Evolutionary conservation across 1,140 invertebrate species (phyloP).

Genomic region (Cydia splendana): DNA sequence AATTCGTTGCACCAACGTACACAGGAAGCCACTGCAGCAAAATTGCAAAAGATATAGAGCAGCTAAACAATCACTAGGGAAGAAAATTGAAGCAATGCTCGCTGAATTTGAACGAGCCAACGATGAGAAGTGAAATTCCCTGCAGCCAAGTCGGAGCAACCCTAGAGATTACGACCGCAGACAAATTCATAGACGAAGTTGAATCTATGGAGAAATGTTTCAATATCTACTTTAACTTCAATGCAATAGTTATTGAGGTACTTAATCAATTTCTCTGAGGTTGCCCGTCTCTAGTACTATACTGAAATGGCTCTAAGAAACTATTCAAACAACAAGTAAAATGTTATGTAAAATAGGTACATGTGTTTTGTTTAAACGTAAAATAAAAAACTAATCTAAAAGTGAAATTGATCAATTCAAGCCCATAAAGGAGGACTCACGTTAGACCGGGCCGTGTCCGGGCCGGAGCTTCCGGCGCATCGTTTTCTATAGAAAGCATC

Average conservation of each 20-base stretch:
- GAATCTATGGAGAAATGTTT: conserved; percentile 10
- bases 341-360: no score
- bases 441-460: no score
- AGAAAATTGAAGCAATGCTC: conserved; percentile 21
- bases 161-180: not conserved
- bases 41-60: conserved; percentile 27
- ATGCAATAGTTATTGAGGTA: not conserved
- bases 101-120: conserved; percentile 21
- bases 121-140: conserved; percentile 14
- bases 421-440: no score
- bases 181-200: conserved; percentile 30
- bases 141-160: not conserved
- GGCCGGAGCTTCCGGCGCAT: no score
- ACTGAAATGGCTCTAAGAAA: no score
- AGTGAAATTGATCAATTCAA: no score
- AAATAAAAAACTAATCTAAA: no score
- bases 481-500: no score
- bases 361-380: no score
- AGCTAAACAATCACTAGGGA: conserved; percentile 21
- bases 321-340: no score
- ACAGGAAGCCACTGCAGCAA: not conserved
- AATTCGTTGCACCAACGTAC: not conserved
- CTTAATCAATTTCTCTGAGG: not conserved
- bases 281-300: no score
- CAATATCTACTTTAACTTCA: conserved; percentile 12